Percentiles rank a stretch among this genome's conserved stretches.
phyloP scores from a whole-genome alignment of 1,140 invertebrate genomes.

The Drosophila busckii region DNA sequence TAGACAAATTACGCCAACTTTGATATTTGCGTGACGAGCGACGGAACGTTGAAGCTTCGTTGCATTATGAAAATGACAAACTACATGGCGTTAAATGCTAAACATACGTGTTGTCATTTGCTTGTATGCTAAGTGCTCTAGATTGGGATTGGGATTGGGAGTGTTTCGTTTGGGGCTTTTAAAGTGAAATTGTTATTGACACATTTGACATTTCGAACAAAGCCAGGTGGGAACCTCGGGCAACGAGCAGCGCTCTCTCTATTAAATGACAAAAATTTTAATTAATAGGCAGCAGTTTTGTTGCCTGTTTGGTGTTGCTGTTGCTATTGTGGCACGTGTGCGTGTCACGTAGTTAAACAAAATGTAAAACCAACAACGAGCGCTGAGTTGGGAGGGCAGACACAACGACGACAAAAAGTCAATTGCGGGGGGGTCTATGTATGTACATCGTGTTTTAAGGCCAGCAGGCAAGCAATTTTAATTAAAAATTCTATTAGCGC shows the following conservation, averaged over 20 bases:
- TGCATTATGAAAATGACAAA: constrained; percentile 27
- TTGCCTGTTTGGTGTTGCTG: constrained; percentile 15
- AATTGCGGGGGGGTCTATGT: not conserved
- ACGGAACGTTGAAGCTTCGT: not conserved
- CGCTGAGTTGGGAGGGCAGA: constrained; percentile 1
- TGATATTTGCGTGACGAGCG: constrained; percentile 23
- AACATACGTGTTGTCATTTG: constrained; percentile 10
- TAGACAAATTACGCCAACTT: constrained; percentile 1
- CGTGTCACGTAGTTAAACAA: constrained; percentile 59
- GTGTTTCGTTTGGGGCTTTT: constrained; percentile 14
- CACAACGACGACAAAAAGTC: constrained; percentile 36
- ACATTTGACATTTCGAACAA: constrained; percentile 60
- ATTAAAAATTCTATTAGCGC: constrained; percentile 74
- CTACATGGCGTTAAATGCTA: constrained; percentile 18
- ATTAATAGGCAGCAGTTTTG: constrained; percentile 56
- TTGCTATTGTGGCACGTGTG: constrained; percentile 52
- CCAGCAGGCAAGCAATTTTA: constrained; percentile 53
- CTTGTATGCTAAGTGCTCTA: no score
- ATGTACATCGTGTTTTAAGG: constrained; percentile 16
- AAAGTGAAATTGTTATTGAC: constrained; percentile 65
- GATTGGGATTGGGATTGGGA: not conserved
- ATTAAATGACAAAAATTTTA: constrained; percentile 71
- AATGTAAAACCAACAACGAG: constrained; percentile 39
- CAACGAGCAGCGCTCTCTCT: constrained; percentile 16
- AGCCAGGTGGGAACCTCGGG: not conserved